Evolutionary conservation across 2,888 invertebrate species (phyloP), one percentile per base, ranked within the genome.

Genomic region (Leptura quadrifasciata): DNA sequence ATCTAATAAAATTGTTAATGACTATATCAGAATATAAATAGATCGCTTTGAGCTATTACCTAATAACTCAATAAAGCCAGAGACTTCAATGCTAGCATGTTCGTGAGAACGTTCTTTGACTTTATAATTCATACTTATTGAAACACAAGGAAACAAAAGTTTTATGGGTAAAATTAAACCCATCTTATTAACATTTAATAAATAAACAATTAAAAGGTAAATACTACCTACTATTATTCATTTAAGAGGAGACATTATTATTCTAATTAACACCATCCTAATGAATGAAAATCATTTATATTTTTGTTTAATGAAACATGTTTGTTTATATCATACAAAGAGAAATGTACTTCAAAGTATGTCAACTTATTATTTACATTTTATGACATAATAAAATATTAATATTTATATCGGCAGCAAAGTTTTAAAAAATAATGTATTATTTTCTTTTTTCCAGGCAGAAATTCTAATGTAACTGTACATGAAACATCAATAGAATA

Each of bases 51-150:
- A 31, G 3, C 57, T 1, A 57, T 20, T 21, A 57, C 9, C 6
- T 21, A 57, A 57, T 21, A 12, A 57, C 57, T 12, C 57, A 20
- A 57, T 20, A 55, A 55, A 18, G 5, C 21, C 57, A 20, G 57
- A 57, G 57, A 57, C 18, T 57, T 57, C 57, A 57, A 57, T 57
- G 57, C 57, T 57, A 57, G 57, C 1, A 57, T 57, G 21, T 8
- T 18, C 21, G 57, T 57, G 57, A 10, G 20, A 57, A 57, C 57
- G 6, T 57, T 57, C 20, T 20, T 57, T 57, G 20, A 57, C 57
- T 57, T 57, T 57, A 21, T 57, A 57, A 57, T 57, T 57, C 21
- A 0, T 57, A 12, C 10, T 57, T 57, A 57, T 21, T 20, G 3
- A n/a, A 57, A 20, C 21, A 20, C 0, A 21, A 20, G 57, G 57